Conservation (phyloP, 1,140 invertebrate species). For the Muscidifurax raptorellus region DNA sequence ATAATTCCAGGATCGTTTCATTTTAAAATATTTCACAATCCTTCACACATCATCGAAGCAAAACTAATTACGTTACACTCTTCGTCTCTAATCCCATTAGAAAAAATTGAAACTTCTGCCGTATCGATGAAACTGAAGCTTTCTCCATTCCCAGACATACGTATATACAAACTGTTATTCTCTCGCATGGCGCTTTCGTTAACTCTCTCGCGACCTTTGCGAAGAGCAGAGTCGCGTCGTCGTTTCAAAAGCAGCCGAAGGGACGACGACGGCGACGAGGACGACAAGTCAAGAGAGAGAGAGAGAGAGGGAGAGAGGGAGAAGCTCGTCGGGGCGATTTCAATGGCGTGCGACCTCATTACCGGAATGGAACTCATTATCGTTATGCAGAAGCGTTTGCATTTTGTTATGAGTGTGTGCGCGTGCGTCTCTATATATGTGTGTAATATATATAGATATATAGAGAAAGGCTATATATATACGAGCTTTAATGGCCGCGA, state of each 20-base stretch:
- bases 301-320: conserved; percentile 26
- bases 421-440: background rate
- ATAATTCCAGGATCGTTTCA: no score
- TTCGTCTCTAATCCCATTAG: no score
- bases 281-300: conserved; percentile 15
- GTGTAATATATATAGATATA: background rate
- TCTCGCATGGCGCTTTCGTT: conserved; percentile 64
- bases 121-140: no score
- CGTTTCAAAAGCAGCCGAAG: conserved; percentile 52
- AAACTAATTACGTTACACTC: no score
- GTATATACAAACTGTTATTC: conserved; percentile 70
- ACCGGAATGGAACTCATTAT: conserved; percentile 73
- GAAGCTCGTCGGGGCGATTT: conserved; percentile 63
- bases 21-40: no score
- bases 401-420: conserved; percentile 65
- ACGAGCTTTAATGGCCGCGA: conserved; percentile 64
- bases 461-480: no score
- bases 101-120: no score
- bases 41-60: no score
- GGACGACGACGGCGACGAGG: conserved; percentile 7
- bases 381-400: conserved; percentile 65
- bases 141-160: no score
- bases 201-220: conserved; percentile 46
- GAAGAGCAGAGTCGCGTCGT: conserved; percentile 25
- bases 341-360: conserved; percentile 74